Conservation (phyloP, 1,140 invertebrate species). For the Magallana ariakensis region DNA sequence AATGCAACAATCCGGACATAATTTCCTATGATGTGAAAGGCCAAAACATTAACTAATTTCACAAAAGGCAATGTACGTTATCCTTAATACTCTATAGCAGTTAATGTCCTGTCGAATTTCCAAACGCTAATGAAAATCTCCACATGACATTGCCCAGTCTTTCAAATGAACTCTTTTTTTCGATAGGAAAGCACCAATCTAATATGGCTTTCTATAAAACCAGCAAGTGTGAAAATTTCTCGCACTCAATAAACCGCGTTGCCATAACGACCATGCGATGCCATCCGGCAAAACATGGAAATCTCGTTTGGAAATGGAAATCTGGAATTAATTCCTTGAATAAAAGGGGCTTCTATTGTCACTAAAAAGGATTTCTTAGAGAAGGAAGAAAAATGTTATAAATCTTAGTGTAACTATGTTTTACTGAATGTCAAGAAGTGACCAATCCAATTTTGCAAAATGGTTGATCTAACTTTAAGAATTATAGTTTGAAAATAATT, state of each 20-base stretch:
- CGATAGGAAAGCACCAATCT: conserved; percentile 17
- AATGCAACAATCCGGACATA: background rate
- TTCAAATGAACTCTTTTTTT: conserved; percentile 35
- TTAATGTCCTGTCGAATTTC: conserved; percentile 12
- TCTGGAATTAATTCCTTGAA: conserved; percentile 21
- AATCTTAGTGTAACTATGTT: too few species aligned
- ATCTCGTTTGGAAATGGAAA: conserved; percentile 28
- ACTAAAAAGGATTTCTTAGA: background rate
- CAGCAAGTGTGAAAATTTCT: conserved; percentile 17
- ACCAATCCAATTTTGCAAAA: too few species aligned
- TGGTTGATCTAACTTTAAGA: too few species aligned
- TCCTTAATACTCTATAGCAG: background rate
- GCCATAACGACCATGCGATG: conserved; percentile 27
- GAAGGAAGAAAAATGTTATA: too few species aligned
- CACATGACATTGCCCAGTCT: conserved; percentile 26
- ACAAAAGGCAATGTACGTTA: background rate
- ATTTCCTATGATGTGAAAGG: conserved; percentile 1
- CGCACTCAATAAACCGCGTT: conserved; percentile 27
- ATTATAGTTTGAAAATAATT: too few species aligned
- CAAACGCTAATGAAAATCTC: conserved; percentile 27
- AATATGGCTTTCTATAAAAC: conserved; percentile 26
- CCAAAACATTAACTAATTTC: conserved; percentile 35
- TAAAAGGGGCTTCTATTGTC: background rate
- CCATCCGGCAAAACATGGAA: conserved; percentile 25
- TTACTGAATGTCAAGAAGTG: too few species aligned